Evolutionary conservation across 2,797 vertebrate species (phyloP).

Genomic region (Periparus ater): DNA sequence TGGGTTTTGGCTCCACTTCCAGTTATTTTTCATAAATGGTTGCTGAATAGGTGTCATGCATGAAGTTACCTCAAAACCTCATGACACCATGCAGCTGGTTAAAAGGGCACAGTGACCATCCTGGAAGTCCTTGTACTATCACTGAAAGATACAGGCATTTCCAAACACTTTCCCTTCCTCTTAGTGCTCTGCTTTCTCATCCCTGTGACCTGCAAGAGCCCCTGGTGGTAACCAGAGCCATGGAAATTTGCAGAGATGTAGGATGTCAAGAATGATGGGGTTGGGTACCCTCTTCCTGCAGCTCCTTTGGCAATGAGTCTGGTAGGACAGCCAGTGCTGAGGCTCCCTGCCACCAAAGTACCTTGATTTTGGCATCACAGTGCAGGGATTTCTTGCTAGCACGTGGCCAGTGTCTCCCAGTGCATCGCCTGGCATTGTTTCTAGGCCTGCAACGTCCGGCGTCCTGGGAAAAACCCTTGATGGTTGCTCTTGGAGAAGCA

Average conservation of each 20-base stretch:
- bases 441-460: accelerated
- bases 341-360: background rate
- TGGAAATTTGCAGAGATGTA: background rate
- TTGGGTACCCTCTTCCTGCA: background rate
- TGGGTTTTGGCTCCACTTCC: background rate
- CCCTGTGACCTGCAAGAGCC: background rate
- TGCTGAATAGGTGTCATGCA: background rate
- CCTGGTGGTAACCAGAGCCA: background rate
- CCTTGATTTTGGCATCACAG: accelerated
- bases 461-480: background rate
- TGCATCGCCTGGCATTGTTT: background rate
- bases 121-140: background rate
- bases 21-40: background rate
- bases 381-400: background rate
- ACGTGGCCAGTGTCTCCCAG: background rate
- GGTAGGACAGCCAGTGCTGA: background rate
- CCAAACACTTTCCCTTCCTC: background rate
- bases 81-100: accelerated
- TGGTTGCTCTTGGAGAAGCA: background rate
- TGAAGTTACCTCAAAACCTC: background rate
- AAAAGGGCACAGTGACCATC: background rate
- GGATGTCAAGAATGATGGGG: background rate
- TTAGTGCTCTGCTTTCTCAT: background rate
- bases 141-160: background rate
- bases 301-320: accelerated